These are phyloP conservation scores for Mus spicilegus DNA, from an alignment of 2,113 vertebrate genomes.

Conservation along the genomic window DNA sequence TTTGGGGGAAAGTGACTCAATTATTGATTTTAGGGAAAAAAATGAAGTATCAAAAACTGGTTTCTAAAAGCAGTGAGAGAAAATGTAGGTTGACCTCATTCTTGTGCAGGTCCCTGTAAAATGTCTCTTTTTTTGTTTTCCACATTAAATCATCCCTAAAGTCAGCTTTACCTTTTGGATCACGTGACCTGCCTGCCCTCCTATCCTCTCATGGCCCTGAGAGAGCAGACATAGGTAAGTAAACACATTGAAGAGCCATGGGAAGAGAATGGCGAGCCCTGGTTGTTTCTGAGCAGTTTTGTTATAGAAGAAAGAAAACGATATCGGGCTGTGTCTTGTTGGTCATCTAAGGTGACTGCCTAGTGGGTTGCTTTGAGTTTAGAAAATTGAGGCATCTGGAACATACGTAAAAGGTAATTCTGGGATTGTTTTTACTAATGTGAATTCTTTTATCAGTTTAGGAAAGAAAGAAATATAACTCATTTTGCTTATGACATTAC, in stretches of 20 bases:
- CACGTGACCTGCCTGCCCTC: not conserved
- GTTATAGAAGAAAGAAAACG: slow-evolving; percentile 23
- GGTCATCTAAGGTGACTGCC: not conserved
- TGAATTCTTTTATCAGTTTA: slow-evolving; percentile 29
- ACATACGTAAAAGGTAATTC: slow-evolving; percentile 1
- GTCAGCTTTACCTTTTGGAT: not conserved
- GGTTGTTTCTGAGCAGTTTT: not conserved
- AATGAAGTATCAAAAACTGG: not conserved
- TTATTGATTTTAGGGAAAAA: not conserved
- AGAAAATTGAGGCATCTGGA: not conserved
- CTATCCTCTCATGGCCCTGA: not conserved
- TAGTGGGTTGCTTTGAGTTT: not conserved
- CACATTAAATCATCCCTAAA: not conserved
- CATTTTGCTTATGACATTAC: not conserved
- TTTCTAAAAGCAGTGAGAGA: slow-evolving; percentile 29
- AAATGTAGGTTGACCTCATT: not conserved
- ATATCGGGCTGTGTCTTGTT: not conserved
- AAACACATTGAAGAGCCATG: not conserved
- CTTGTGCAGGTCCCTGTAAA: not conserved
- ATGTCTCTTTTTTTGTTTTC: not conserved
- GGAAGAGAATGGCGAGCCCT: not conserved
- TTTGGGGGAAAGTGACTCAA: slow-evolving; percentile 4
- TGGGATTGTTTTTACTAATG: not conserved
- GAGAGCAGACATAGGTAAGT: not conserved
- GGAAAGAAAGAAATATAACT: slow-evolving; percentile 39